These are phyloP conservation scores for Standfussiana lucernea DNA, from an alignment of 2,888 invertebrate genomes.

Conservation along the genomic window DNA sequence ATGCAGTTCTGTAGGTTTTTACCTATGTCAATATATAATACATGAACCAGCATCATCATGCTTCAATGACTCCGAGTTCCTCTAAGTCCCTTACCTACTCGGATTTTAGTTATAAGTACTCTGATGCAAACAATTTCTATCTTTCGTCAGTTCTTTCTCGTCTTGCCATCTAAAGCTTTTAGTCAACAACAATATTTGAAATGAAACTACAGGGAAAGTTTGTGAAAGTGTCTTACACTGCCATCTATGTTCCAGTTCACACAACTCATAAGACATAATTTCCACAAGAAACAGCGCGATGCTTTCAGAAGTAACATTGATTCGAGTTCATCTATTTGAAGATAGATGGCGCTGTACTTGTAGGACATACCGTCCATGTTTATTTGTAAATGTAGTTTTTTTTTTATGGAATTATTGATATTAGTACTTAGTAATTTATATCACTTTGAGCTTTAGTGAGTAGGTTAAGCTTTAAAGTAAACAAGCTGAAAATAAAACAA, in stretches of 20 bases:
- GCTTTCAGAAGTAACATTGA: background rate
- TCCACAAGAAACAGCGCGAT: background rate
- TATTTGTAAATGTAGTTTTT: too few relatives aligned
- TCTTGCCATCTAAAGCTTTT: constrained; percentile 17
- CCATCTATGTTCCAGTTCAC: constrained; percentile 46
- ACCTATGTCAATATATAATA: background rate
- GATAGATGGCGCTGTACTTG: constrained; percentile 59
- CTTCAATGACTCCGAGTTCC: background rate
- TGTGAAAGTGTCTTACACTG: constrained; percentile 7
- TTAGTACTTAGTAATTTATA: too few relatives aligned
- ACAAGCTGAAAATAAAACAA: background rate
- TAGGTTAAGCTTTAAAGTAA: background rate
- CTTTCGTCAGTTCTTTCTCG: background rate
- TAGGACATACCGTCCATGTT: background rate
- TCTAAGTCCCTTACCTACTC: background rate
- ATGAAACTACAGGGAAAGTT: background rate
- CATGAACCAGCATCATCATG: background rate
- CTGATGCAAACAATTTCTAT: background rate
- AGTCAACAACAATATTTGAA: background rate
- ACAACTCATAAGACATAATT: constrained; percentile 11
- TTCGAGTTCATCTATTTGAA: constrained; percentile 2
- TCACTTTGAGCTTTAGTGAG: background rate
- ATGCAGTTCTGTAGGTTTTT: background rate
- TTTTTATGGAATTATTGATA: too few relatives aligned
- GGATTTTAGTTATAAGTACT: background rate